These are phyloP conservation scores for Cacajao melanocephalus DNA, from an alignment of 2,797 vertebrate species.

Conservation along the genomic window DNA sequence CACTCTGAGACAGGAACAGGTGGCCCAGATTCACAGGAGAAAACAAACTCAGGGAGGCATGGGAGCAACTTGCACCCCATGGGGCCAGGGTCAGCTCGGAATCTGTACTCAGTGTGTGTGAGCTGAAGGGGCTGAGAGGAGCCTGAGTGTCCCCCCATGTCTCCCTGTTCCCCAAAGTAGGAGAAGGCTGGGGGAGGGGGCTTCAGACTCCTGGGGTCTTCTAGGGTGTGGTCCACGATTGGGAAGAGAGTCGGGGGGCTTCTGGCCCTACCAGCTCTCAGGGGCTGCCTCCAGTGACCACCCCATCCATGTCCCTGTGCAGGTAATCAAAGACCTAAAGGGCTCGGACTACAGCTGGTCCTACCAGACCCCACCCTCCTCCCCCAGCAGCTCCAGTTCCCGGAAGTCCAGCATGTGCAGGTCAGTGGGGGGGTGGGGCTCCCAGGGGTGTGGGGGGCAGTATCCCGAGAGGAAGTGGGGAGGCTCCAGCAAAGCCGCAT, in stretches of 20 bases:
- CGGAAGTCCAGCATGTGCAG: slow-evolving; percentile 99
- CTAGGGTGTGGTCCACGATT: neutral
- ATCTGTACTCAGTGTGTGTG: no score
- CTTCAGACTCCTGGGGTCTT: neutral
- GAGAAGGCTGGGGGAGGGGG: neutral
- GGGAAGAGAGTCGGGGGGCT: neutral
- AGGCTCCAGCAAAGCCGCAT: neutral
- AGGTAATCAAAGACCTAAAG: slow-evolving; percentile 98
- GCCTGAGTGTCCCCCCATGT: fast-evolving
- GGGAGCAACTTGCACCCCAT: neutral
- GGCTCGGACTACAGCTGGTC: slow-evolving; percentile 98
- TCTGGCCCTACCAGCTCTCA: neutral
- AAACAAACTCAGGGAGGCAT: neutral
- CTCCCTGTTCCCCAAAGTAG: neutral
- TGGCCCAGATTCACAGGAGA: neutral
- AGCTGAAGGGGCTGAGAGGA: neutral
- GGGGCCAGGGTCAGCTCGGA: neutral
- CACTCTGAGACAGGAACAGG: neutral
- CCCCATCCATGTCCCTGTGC: neutral
- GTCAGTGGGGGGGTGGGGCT: slow-evolving; percentile 75
- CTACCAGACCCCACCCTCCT: slow-evolving; percentile 96
- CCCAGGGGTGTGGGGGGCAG: fast-evolving
- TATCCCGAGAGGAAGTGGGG: neutral
- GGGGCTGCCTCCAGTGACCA: neutral
- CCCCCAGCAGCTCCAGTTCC: slow-evolving; percentile 95